phyloP scores from a whole-genome alignment of 2,113 vertebrate genomes.

The Upupa epops region DNA sequence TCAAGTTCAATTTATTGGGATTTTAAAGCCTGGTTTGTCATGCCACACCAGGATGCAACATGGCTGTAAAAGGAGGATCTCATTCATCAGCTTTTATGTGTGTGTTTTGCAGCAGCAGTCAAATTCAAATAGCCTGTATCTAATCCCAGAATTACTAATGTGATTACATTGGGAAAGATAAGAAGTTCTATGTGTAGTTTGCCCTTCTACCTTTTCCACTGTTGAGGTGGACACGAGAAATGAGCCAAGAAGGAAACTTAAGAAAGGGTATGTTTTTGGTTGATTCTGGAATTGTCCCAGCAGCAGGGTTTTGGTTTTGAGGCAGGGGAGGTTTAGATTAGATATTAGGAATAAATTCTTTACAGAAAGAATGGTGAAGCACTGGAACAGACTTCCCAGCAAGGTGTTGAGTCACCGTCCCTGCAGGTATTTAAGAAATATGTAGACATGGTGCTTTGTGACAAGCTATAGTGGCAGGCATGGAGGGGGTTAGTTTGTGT shows the following conservation, averaged over 20 bases:
- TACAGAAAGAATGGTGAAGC: too few relatives aligned
- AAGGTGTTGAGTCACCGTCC: too few relatives aligned
- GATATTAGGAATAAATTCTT: too few relatives aligned
- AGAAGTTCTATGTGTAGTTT: constrained; percentile 6
- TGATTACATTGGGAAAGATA: neutral
- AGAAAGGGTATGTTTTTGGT: neutral
- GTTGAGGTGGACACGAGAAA: neutral
- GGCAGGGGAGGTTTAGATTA: too few relatives aligned
- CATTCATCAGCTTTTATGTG: constrained; percentile 16
- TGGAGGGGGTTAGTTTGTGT: too few relatives aligned
- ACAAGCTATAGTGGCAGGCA: too few relatives aligned
- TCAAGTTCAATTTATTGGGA: constrained; percentile 29
- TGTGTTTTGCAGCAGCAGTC: constrained; percentile 14
- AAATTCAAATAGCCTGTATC: neutral
- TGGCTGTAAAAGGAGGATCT: constrained; percentile 25
- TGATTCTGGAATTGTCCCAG: neutral
- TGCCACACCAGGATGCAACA: constrained; percentile 1
- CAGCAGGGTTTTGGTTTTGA: neutral
- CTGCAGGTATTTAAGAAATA: too few relatives aligned
- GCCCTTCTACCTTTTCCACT: neutral
- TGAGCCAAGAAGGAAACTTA: neutral
- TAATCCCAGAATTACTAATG: constrained; percentile 21
- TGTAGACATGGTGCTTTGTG: too few relatives aligned
- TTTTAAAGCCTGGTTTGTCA: constrained; percentile 53
- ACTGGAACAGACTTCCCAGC: too few relatives aligned